Evolutionary conservation across 2,797 vertebrate species (phyloP).

Genomic region (Trachurus trachurus): DNA sequence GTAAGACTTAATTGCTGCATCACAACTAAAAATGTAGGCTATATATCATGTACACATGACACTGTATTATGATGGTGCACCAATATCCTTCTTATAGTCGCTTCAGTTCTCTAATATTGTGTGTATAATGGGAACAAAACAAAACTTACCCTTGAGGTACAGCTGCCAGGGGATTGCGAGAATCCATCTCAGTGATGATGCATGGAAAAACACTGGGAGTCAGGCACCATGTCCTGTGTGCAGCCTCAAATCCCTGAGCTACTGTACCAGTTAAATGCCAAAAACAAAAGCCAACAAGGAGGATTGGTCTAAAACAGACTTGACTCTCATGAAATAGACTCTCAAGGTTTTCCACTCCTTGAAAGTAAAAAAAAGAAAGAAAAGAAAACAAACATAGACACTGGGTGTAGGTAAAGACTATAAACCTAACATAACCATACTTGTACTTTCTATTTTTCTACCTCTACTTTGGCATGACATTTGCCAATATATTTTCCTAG

Average conservation of each 20-base stretch:
- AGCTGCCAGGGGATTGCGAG: background rate
- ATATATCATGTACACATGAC: background rate
- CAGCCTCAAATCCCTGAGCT: background rate
- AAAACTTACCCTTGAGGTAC: background rate
- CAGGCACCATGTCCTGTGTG: background rate
- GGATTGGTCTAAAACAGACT: background rate
- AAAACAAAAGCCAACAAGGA: background rate
- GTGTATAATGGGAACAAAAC: background rate
- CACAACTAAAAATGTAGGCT: background rate
- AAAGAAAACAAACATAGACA: background rate
- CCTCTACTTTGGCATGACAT: too few relatives aligned
- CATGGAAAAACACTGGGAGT: constrained; percentile 34
- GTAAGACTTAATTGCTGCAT: background rate
- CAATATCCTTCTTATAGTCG: background rate
- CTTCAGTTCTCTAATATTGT: background rate
- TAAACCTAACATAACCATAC: background rate
- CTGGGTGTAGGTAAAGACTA: background rate
- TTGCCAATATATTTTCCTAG: too few relatives aligned
- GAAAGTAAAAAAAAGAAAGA: background rate
- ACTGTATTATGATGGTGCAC: background rate
- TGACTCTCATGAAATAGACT: background rate
- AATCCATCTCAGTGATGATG: background rate
- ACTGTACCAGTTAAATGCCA: background rate
- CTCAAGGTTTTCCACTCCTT: background rate
- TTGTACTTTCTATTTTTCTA: too few relatives aligned